These are phyloP conservation scores for Lepus americanus DNA, from an alignment of 2,113 vertebrate genomes.

Conservation along the genomic window DNA sequence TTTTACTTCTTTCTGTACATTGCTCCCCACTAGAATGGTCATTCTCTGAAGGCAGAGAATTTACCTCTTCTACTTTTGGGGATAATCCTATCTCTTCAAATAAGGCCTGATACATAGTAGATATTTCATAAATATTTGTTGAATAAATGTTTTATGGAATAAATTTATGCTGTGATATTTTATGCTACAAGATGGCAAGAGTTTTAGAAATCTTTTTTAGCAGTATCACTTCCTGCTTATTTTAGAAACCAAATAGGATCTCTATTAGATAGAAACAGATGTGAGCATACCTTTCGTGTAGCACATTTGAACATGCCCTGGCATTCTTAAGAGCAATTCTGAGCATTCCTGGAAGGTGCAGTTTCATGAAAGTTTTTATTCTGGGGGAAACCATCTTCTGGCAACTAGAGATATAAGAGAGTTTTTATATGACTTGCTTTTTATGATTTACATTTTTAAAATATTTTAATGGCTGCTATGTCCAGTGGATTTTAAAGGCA, in stretches of 20 bases:
- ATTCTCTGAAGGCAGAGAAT: not conserved
- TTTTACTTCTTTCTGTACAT: not conserved
- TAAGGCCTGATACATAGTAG: not conserved
- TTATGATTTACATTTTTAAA: not conserved
- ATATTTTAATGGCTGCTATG: not conserved
- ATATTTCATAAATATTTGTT: not conserved
- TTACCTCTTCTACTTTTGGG: slow-evolving; percentile 1
- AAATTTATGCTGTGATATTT: not conserved
- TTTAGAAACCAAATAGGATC: not conserved
- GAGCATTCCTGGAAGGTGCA: not conserved
- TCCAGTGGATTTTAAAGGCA: not conserved
- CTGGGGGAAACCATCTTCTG: not conserved
- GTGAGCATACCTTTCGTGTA: no score
- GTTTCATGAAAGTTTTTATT: not conserved
- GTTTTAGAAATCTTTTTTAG: not conserved
- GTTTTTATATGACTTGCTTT: not conserved
- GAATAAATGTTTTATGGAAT: not conserved
- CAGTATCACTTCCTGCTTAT: not conserved
- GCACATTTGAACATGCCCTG: not conserved
- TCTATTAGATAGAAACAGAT: not conserved
- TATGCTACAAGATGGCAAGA: not conserved
- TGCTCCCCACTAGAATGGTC: not conserved
- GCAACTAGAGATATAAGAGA: not conserved
- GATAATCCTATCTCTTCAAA: not conserved
- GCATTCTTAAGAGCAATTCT: not conserved